phyloP scores from a whole-genome alignment of 2,113 vertebrate species.

The Zapornia atra region DNA sequence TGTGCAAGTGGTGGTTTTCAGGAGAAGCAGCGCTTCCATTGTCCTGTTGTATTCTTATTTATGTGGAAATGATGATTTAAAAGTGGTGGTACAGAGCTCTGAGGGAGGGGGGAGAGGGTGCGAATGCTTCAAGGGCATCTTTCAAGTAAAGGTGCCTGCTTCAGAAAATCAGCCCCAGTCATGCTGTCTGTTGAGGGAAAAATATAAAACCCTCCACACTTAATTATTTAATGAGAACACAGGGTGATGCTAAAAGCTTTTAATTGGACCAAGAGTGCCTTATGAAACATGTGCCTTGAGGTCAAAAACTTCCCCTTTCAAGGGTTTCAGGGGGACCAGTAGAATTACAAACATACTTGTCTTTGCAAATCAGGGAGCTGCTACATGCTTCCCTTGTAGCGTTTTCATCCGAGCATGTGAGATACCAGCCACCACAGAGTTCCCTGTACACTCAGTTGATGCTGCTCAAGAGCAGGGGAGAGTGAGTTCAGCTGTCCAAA shows the following conservation, averaged over 20 bases:
- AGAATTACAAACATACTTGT: neutral
- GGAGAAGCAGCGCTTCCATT: neutral
- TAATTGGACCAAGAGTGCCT: neutral
- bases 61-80: neutral
- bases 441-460: accelerated
- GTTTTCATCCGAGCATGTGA: neutral
- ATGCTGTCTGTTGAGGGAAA: neutral
- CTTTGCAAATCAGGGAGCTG: neutral
- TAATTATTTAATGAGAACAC: neutral
- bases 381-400: neutral
- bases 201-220: neutral
- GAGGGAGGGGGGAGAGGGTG: neutral
- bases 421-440: neutral
- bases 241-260: neutral
- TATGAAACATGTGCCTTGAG: neutral
- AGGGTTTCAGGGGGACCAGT: neutral
- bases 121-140: neutral
- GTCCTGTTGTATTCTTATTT: neutral
- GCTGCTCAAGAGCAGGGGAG: neutral
- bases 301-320: neutral
- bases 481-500: neutral
- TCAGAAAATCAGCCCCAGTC: neutral
- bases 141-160: neutral
- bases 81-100: neutral
- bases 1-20: neutral